Evolutionary conservation across 2,797 vertebrate genomes (phyloP).

Genomic region (Aplochiton taeniatus): DNA sequence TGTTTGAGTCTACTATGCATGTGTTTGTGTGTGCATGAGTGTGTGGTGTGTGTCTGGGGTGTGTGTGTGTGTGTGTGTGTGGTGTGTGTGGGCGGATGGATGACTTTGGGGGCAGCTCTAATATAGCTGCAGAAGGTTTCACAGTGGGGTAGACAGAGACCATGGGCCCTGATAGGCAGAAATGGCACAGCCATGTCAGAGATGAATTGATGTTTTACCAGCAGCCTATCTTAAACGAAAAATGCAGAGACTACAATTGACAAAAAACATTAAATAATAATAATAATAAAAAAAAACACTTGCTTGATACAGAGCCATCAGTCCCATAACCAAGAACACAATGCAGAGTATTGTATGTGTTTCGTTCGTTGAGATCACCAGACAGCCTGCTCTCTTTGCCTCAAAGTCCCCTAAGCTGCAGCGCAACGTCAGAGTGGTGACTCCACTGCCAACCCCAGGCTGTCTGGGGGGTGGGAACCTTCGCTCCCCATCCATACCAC

Average conservation of each 20-base stretch:
- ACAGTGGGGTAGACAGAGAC: conserved; percentile 53
- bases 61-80: conserved; percentile 8
- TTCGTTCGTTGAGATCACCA: conserved; percentile 22
- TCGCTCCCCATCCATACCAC: conserved; percentile 26
- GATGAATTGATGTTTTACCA: conserved; percentile 31
- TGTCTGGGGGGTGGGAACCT: conserved; percentile 24
- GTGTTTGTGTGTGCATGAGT: conserved; percentile 1
- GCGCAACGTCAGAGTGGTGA: conserved; percentile 60
- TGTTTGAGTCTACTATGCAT: background rate
- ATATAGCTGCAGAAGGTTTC: conserved; percentile 63
- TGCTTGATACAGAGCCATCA: background rate
- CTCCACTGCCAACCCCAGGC: conserved; percentile 50
- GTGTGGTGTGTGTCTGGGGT: background rate
- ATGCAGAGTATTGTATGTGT: conserved; percentile 32
- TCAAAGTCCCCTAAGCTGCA: conserved; percentile 52
- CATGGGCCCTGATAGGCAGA: conserved; percentile 39
- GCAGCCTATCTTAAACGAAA: background rate
- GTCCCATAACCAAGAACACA: conserved; percentile 5
- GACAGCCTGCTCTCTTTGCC: conserved; percentile 34
- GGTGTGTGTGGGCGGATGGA: conserved; percentile 35
- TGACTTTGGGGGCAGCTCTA: conserved; percentile 52
- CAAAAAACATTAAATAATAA: background rate
- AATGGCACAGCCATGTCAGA: background rate
- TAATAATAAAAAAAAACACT: background rate
- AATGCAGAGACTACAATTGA: background rate